Evolutionary conservation across 2,113 vertebrate species (phyloP), one percentile per base, ranked within the genome.

Genomic region (Toxostoma redivivum): DNA sequence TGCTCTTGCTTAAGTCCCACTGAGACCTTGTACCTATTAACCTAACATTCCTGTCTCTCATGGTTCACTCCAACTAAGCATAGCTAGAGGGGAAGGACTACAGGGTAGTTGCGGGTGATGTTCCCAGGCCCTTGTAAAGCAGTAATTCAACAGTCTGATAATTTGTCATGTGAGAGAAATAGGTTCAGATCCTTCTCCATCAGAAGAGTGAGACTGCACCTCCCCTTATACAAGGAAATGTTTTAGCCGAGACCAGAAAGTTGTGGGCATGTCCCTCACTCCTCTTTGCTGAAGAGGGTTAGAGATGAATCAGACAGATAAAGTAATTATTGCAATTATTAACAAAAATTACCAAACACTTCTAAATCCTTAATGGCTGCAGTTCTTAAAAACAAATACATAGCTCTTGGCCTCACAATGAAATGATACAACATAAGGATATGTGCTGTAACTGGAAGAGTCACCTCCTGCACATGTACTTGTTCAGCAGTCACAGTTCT

Each of bases 11-110:
- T 20, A 16, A 3, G 1, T 69, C 51, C 35, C 44, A 69, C 15
- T 4, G 57, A 70, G 33, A 38, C 64, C 38, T 83, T 7, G 2
- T 11, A n/a, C 24, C 33, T 35, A 19, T 14, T 12, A 42, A 16
- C 2, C 7, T 58, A 2, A 3, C 2, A 7, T 30, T 56, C 22
- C 50, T 62, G 18, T 28, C 37, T 57, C 25, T 83, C 1, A 0
- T n/a, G 23, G 45, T n/a, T 94, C 33, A 25, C 51, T 42, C 86
- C 50, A 53, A 18, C 56, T n/a, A 76, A 79, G 48, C 62, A 31
- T 0, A 53, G n/a, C 45, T 53, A 72, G 37, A 80, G 42, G 18
- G 4, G 3, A 40, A 76, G 47, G 19, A 45, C 11, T 28, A 16
- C 2, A 1, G 19, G 53, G 22, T 65, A 7, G 10, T 4, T n/a